Base-by-base conservation (phyloP, 2,113 vertebrate species). In the Polypterus senegalus region DNA sequence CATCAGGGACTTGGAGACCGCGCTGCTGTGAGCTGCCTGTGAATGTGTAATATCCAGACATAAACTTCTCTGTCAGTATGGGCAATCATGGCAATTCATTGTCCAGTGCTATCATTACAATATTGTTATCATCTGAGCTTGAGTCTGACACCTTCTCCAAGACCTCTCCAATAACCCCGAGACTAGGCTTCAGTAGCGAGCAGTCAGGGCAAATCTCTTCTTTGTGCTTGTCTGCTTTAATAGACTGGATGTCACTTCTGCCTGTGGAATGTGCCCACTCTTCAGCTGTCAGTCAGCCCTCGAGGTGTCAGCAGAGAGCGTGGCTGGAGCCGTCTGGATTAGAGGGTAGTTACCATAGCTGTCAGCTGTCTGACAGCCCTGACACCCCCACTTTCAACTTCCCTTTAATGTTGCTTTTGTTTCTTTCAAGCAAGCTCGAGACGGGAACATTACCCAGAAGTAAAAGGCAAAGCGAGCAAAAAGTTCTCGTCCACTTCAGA, bases 211-310 rank as follows among this genome's bases (percentile, higher is more conserved):
- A 93, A 92, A 95, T 96, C 92, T 95, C 88, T 92, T 91, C 91
- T 92, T 92, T 94, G 92, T 94, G 93, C 92, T 93, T 94, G 92
- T 97, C 93, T 96, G 91, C 92, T 89, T 96, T 96, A 97, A 97
- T 97, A 93, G 96, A 94, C 92, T 92, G 89, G 83, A 93, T 97
- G 94, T 97, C 92, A 97, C 92, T 96, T 92, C 84, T 90, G 89
- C 88, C 91, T 91, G 89, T 90, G 91, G 91, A 85, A 91, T 92
- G 91, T 92, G 91, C 87, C 91, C 70, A 88, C 91, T 92, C 89
- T 89, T 95, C 92, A 97, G 90, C 96, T 97, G 94, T 98, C 96
- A 98, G 89, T 98, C 96, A 97, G 89, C 88, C 86, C 89, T 85
- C 76, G 83, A 66, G 44, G 90, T 97, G 96, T 97, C 96, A 97